A percentile compares a stretch with the other conserved stretches of the same genome.
Evolutionary conservation across 2,113 vertebrate species (phyloP).

Genomic region (Anhinga rufa): DNA sequence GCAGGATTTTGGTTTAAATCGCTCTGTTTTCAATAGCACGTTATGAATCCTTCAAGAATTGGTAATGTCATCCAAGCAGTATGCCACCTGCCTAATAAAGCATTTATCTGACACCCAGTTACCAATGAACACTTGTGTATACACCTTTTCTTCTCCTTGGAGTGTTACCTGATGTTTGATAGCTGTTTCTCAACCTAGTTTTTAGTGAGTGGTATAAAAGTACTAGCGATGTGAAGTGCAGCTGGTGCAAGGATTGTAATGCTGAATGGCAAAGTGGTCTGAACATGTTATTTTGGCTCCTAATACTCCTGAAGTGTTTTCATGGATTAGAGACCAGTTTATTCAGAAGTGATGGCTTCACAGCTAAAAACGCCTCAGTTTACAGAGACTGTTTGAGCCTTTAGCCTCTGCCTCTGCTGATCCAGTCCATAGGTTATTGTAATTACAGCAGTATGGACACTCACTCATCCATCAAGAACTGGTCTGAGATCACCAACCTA

Average conservation of each 20-base stretch:
- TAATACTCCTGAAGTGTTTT: not conserved
- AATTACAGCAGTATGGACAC: not conserved
- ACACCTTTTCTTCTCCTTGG: not conserved
- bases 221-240: not conserved
- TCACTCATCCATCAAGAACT: not conserved
- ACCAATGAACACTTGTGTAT: not conserved
- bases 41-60: slow-evolving; percentile 16
- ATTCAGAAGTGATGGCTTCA: not conserved
- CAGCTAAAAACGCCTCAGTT: not conserved
- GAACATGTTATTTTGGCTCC: not conserved
- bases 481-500: not conserved
- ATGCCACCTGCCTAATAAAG: not conserved
- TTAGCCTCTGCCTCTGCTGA: not conserved
- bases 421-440: not conserved
- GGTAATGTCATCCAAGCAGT: not conserved
- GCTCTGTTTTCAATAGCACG: not conserved
- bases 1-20: not conserved
- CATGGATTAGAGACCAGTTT: not conserved
- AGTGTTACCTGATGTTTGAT: not conserved
- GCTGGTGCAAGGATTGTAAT: not conserved
- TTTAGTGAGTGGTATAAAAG: not conserved
- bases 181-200: not conserved
- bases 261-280: not conserved
- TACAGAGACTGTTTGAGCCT: not conserved
- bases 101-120: not conserved